Evolutionary conservation across 1,140 invertebrate species (phyloP).

Genomic region (Drosophila eugracilis): DNA sequence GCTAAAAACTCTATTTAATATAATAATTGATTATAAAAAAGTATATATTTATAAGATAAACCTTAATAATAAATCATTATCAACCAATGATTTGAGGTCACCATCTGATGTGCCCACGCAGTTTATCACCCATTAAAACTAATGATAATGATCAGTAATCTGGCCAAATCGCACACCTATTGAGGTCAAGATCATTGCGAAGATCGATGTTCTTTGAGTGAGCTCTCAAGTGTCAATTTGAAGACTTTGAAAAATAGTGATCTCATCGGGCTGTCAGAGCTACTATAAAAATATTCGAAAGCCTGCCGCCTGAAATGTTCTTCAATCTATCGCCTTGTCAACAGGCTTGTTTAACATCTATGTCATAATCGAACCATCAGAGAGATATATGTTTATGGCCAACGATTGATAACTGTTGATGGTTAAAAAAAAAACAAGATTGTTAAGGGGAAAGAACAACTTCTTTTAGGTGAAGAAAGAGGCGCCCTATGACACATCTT

Average conservation of each 20-base stretch:
- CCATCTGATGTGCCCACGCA: neutral
- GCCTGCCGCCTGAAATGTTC: neutral
- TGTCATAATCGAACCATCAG: constrained; percentile 19
- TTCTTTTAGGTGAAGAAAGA: constrained; percentile 8
- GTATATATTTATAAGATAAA: neutral
- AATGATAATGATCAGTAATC: constrained; percentile 1
- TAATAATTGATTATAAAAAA: neutral
- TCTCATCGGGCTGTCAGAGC: neutral
- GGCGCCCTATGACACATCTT: constrained; percentile 48
- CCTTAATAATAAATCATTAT: constrained; percentile 5
- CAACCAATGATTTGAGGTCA: neutral
- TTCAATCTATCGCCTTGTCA: constrained; percentile 5
- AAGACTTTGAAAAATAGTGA: constrained; percentile 6
- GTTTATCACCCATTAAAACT: neutral
- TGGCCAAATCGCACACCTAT: neutral
- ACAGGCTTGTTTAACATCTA: constrained; percentile 13
- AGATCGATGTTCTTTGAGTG: constrained; percentile 2
- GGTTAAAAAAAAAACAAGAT: neutral
- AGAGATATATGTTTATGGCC: constrained; percentile 17
- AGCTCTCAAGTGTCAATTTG: neutral
- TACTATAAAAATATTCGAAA: neutral
- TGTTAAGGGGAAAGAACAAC: constrained; percentile 8
- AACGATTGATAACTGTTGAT: constrained; percentile 40
- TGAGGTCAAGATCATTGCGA: constrained; percentile 1
- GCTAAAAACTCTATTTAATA: neutral